These are phyloP conservation scores for Drosophila buzzatii DNA, from an alignment of 2,888 invertebrate species.

Conservation along the genomic window DNA sequence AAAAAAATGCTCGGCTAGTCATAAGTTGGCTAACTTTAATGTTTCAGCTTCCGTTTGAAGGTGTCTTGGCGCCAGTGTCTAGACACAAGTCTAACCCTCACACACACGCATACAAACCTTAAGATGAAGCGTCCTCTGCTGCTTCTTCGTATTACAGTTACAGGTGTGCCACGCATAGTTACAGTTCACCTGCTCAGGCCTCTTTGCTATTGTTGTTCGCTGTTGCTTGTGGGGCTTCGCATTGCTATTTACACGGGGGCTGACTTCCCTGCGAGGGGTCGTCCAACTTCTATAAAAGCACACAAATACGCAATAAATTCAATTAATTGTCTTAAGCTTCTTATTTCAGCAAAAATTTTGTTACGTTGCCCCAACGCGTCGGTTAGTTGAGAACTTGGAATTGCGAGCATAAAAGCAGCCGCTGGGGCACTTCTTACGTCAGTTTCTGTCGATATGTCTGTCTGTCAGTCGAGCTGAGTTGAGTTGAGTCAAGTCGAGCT, in stretches of 20 bases:
- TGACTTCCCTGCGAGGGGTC: neutral
- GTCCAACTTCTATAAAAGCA: constrained; percentile 43
- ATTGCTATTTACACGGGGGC: constrained; percentile 33
- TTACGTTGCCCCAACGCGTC: constrained; percentile 23
- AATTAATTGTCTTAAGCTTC: constrained; percentile 72
- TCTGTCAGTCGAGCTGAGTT: neutral
- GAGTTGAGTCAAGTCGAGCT: neutral
- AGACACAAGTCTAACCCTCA: constrained; percentile 36
- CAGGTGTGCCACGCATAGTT: constrained; percentile 58
- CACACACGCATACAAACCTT: neutral
- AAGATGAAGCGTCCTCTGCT: neutral
- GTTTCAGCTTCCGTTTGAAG: constrained; percentile 19
- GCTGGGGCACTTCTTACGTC: constrained; percentile 14
- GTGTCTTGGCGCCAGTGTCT: constrained; percentile 31
- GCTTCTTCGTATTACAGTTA: constrained; percentile 30
- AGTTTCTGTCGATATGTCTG: constrained; percentile 8
- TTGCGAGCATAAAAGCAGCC: neutral
- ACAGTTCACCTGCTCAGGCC: constrained; percentile 11
- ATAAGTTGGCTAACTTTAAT: constrained; percentile 35
- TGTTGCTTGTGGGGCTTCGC: constrained; percentile 53
- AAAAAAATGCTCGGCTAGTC: constrained; percentile 1
- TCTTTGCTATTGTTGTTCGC: constrained; percentile 11
- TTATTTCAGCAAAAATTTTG: constrained; percentile 72
- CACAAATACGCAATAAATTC: constrained; percentile 72
- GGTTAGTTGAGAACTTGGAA: constrained; percentile 7